Evolutionary conservation across 2,113 vertebrate species (phyloP).

Genomic region (Desmodus rotundus): DNA sequence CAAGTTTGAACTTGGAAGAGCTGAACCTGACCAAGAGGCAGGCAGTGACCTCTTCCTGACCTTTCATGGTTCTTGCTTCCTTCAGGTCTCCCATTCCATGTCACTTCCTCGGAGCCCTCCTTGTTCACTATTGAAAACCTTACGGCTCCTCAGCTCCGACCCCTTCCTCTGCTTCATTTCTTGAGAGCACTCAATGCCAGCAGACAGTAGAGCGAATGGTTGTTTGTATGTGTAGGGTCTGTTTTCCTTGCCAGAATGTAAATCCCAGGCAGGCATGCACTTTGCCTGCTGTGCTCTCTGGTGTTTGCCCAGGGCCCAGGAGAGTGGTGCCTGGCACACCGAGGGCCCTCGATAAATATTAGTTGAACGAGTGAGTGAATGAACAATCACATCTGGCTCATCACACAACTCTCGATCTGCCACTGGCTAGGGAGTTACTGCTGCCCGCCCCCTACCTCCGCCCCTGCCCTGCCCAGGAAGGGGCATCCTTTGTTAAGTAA

Average conservation of each 20-base stretch:
- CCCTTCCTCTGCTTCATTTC: background rate
- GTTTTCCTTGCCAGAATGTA: background rate
- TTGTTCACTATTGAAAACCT: background rate
- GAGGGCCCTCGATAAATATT: background rate
- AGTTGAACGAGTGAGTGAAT: background rate
- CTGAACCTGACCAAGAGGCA: too few relatives aligned
- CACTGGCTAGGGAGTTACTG: background rate
- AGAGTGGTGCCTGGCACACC: background rate
- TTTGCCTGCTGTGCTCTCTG: background rate
- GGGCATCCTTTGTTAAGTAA: background rate
- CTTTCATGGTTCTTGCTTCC: background rate
- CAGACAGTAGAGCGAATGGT: rapidly evolving
- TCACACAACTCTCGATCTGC: background rate
- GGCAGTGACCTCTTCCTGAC: background rate
- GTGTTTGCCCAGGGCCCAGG: background rate
- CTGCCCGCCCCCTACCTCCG: too few relatives aligned
- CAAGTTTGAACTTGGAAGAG: too few relatives aligned
- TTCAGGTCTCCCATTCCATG: background rate
- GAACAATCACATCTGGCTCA: background rate
- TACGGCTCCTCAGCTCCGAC: background rate
- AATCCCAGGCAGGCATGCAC: background rate
- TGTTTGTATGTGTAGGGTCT: background rate
- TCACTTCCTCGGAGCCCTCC: background rate
- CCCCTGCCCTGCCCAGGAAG: too few relatives aligned
- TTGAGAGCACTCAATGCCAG: background rate